phyloP scores from a whole-genome alignment of 2,113 vertebrate species.

The Mastomys coucha region DNA sequence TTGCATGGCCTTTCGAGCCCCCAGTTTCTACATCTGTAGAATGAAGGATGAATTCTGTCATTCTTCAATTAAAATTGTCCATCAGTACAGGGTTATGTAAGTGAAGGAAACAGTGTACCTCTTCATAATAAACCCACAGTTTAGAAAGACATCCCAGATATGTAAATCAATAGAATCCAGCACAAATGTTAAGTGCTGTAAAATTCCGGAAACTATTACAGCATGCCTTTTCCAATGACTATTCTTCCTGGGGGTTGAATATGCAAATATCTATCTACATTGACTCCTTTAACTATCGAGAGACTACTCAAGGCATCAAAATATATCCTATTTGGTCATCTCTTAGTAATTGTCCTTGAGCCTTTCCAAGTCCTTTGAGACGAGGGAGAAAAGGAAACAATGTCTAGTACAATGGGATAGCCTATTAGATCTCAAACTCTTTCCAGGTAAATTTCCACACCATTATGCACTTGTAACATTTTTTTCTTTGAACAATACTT shows the following conservation, averaged over 20 bases:
- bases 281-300: not conserved
- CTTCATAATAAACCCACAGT: conserved; percentile 9
- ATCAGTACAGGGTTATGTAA: conserved; percentile 17
- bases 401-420: not conserved
- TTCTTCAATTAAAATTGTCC: not conserved
- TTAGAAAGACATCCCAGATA: conserved; percentile 34
- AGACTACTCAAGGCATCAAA: not conserved
- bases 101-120: not conserved
- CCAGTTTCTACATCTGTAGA: conserved; percentile 25
- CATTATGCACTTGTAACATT: not conserved
- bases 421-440: conserved; percentile 20
- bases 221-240: conserved; percentile 48
- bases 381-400: not conserved
- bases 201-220: conserved; percentile 6
- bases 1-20: conserved; percentile 4
- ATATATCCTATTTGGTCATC: not conserved
- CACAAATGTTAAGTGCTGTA: conserved; percentile 33
- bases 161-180: not conserved
- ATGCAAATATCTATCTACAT: not conserved
- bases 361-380: not conserved
- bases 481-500: conserved; percentile 20
- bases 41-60: not conserved
- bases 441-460: not conserved
- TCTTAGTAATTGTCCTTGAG: conserved; percentile 7
- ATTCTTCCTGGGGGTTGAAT: not conserved